A percentile compares a stretch with the other conserved stretches of the same genome.
These are phyloP conservation scores for Noctua janthina DNA, from an alignment of 2,888 invertebrate species.

Conservation along the genomic window DNA sequence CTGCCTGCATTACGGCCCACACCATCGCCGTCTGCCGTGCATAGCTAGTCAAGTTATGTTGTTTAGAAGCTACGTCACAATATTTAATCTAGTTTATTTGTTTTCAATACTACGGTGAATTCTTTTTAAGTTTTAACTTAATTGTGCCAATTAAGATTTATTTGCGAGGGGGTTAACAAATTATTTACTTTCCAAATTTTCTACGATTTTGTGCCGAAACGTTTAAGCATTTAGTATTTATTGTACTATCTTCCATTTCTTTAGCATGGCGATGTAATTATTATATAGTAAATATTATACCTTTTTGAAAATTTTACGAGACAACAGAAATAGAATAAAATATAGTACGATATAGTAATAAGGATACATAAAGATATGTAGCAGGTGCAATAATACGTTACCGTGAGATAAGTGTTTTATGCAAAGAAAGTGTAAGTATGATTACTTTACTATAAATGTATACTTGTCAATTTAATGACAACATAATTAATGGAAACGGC, in stretches of 20 bases:
- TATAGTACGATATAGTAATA: constrained; percentile 14
- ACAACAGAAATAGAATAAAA: constrained; percentile 7
- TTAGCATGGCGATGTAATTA: not conserved
- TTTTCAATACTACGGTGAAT: constrained; percentile 22
- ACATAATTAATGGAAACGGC: constrained; percentile 76
- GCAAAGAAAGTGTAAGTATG: constrained; percentile 38
- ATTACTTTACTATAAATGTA: constrained; percentile 35
- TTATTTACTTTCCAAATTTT: constrained; percentile 2
- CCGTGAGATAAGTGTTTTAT: constrained; percentile 46
- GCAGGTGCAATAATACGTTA: constrained; percentile 60
- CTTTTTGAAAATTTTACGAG: constrained; percentile 16
- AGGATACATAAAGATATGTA: constrained; percentile 40
- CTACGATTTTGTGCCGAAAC: constrained; percentile 6
- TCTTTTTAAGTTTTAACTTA: constrained; percentile 1
- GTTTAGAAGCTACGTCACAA: constrained; percentile 3
- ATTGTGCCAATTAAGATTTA: constrained; percentile 10
- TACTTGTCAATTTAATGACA: constrained; percentile 36
- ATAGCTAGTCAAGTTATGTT: constrained; percentile 51
- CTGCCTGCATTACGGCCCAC: constrained; percentile 82
- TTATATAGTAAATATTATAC: constrained; percentile 25
- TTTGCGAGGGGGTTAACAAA: not conserved
- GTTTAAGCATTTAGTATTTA: not conserved
- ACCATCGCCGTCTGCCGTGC: constrained; percentile 83
- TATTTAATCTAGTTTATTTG: not conserved
- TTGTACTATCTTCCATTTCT: constrained; percentile 9